These are phyloP conservation scores for Dasyurus viverrinus DNA, from an alignment of 2,113 vertebrate species.

Conservation along the genomic window DNA sequence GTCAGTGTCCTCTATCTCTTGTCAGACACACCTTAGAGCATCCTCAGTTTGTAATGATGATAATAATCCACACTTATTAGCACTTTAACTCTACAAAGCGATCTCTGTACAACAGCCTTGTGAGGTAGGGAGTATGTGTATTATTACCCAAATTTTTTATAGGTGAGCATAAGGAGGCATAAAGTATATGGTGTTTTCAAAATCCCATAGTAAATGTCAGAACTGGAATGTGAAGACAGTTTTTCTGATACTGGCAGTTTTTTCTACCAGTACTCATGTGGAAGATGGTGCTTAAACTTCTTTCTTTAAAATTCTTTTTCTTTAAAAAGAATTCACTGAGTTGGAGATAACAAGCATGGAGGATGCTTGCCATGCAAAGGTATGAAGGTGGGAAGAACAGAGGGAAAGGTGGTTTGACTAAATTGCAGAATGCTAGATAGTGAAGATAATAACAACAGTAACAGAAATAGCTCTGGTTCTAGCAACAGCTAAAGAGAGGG, in stretches of 20 bases:
- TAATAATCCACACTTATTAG: background rate
- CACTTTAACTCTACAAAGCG: background rate
- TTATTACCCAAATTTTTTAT: background rate
- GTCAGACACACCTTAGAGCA: background rate
- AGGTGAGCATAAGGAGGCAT: background rate
- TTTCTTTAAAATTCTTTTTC: too few relatives aligned
- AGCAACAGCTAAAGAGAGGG: too few relatives aligned
- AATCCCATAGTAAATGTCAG: background rate
- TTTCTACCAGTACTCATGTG: background rate
- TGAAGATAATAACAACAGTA: too few relatives aligned
- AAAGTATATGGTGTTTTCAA: background rate
- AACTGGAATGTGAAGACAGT: background rate
- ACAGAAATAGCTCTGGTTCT: too few relatives aligned
- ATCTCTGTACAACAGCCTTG: background rate
- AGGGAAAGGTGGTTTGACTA: too few relatives aligned
- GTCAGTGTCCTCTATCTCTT: background rate
- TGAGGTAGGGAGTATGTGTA: background rate
- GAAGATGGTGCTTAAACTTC: background rate
- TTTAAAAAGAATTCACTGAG: too few relatives aligned
- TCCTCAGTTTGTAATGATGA: background rate
- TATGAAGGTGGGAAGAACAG: too few relatives aligned
- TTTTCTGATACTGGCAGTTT: background rate
- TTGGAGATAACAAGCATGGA: too few relatives aligned
- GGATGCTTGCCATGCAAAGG: too few relatives aligned
- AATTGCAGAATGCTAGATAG: too few relatives aligned